These are phyloP conservation scores for Asbolus verrucosus DNA, from an alignment of 1,140 invertebrate genomes.

Conservation along the genomic window DNA sequence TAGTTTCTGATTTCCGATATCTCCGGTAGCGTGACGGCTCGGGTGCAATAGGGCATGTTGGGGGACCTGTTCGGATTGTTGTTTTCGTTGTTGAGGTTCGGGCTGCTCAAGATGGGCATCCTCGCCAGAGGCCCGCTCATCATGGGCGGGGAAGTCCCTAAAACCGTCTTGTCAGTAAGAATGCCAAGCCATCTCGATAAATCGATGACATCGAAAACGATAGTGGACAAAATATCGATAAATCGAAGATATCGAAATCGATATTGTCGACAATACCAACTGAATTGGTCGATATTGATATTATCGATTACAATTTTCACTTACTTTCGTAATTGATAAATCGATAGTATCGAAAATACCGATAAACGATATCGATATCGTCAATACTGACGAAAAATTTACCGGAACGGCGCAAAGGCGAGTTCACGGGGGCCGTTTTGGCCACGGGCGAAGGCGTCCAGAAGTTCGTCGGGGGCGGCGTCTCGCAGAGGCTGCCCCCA, in stretches of 20 bases:
- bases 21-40: constrained; percentile 83
- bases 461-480: constrained; percentile 81
- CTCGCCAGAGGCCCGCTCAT: constrained; percentile 72
- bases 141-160: constrained; percentile 79
- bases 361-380: no score
- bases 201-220: no score
- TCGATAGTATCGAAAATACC: no score
- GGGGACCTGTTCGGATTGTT: constrained; percentile 73
- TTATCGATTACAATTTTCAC: no score
- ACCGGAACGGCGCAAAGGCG: constrained; percentile 80
- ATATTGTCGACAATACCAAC: no score
- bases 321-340: no score
- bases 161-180: constrained; percentile 13
- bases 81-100: constrained; percentile 67
- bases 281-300: no score
- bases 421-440: constrained; percentile 71
- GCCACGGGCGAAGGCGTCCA: constrained; percentile 83
- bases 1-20: constrained; percentile 76
- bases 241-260: no score
- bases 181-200: no score
- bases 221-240: neutral
- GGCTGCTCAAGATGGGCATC: constrained; percentile 70
- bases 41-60: constrained; percentile 75
- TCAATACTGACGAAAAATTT: no score
- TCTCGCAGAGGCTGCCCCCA: constrained; percentile 75